These are phyloP conservation scores for Drosophila paramelanica DNA, from an alignment of 2,888 invertebrate species.

Conservation along the genomic window DNA sequence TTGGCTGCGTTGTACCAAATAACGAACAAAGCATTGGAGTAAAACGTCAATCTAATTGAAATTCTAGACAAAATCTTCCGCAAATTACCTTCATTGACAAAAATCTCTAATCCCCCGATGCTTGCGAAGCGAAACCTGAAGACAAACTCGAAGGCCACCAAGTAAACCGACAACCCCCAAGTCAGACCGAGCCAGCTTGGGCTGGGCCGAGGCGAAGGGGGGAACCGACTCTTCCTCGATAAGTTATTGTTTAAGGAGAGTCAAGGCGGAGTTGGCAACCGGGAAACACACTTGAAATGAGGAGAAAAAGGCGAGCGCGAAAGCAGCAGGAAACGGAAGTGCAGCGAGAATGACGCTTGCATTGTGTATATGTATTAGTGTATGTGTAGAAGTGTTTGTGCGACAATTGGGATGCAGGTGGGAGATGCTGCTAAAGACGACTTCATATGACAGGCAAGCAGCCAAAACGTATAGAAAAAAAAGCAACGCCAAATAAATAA, in stretches of 20 bases:
- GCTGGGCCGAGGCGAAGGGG: not conserved
- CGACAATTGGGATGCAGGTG: slow-evolving; percentile 57
- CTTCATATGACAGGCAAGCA: slow-evolving; percentile 35
- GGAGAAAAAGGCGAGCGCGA: slow-evolving; percentile 27
- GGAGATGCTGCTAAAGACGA: slow-evolving; percentile 44
- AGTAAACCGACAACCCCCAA: slow-evolving; percentile 30
- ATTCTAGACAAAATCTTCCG: slow-evolving; percentile 85
- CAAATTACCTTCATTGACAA: slow-evolving; percentile 85
- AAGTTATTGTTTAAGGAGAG: slow-evolving; percentile 57
- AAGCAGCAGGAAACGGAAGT: slow-evolving; percentile 56
- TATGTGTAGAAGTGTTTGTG: slow-evolving; percentile 27
- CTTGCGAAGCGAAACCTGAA: slow-evolving; percentile 62
- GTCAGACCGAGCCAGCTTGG: not conserved
- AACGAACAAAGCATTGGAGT: slow-evolving; percentile 9
- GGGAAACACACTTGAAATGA: slow-evolving; percentile 56
- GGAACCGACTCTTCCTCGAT: slow-evolving; percentile 40
- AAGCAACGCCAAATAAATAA: slow-evolving; percentile 17
- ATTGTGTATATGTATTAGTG: slow-evolving; percentile 10
- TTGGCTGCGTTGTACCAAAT: slow-evolving; percentile 17
- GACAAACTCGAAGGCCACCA: slow-evolving; percentile 43
- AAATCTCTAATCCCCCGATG: slow-evolving; percentile 83
- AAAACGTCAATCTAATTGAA: slow-evolving; percentile 84
- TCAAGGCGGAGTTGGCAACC: slow-evolving; percentile 21
- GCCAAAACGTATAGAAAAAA: slow-evolving; percentile 25
- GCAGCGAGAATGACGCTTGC: slow-evolving; percentile 32